Evolutionary conservation across 2,113 vertebrate species (phyloP).

Genomic region (Damaliscus lunatus): DNA sequence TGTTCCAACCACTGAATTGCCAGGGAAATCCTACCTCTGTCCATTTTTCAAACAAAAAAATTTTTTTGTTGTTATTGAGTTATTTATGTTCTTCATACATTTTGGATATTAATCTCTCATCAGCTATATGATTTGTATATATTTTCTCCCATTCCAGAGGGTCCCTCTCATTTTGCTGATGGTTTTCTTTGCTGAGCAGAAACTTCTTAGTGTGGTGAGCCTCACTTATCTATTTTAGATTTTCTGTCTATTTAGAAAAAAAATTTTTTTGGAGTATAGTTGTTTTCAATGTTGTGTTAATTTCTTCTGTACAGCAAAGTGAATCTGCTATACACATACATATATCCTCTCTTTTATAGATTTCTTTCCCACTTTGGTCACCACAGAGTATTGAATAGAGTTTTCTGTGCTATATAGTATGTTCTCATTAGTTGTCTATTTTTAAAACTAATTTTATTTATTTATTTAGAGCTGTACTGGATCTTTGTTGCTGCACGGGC

Average conservation of each 20-base stretch:
- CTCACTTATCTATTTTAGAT: background rate
- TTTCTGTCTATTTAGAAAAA: background rate
- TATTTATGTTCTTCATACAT: background rate
- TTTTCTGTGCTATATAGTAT: background rate
- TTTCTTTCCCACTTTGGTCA: background rate
- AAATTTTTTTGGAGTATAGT: background rate
- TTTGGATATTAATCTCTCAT: background rate
- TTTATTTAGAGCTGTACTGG: background rate
- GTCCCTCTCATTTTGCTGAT: background rate
- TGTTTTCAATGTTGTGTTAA: background rate
- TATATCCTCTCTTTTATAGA: background rate
- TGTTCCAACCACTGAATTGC: background rate
- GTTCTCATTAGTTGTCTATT: background rate
- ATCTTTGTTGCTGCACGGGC: fast-evolving
- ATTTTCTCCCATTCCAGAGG: background rate
- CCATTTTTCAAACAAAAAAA: background rate
- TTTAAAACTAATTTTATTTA: background rate
- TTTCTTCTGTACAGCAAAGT: background rate
- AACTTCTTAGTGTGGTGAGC: background rate
- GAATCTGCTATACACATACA: background rate
- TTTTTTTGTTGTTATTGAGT: background rate
- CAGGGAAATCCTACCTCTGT: background rate
- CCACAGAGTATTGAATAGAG: background rate
- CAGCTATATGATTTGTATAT: background rate
- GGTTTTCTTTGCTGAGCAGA: background rate